Percentiles rank a stretch among this genome's conserved stretches.
Conservation (phyloP, 2,113 vertebrate species). For the Mus spicilegus region DNA sequence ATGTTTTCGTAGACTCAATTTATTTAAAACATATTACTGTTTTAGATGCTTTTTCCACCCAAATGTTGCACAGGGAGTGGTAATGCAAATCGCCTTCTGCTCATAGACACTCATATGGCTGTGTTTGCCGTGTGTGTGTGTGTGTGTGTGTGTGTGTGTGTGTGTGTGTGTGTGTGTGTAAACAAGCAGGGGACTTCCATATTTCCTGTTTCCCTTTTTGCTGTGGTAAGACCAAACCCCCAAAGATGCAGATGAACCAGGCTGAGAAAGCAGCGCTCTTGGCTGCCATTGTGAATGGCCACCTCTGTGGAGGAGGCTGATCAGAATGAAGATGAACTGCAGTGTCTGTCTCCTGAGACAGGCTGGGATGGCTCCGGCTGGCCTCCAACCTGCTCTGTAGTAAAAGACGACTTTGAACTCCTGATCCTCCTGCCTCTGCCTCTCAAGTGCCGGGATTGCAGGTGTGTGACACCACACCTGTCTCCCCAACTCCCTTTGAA, state of each 20-base stretch:
- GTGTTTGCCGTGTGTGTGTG: background rate
- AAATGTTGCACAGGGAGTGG: constrained; percentile 83
- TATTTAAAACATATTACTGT: constrained; percentile 87
- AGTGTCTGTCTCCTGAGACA: background rate
- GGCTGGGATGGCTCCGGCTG: background rate
- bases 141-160: too few relatives aligned
- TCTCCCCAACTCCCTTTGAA: background rate
- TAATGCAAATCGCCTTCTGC: constrained; percentile 84
- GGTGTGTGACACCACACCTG: background rate
- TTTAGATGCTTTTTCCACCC: constrained; percentile 85
- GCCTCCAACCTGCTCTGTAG: background rate
- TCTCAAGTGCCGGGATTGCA: background rate
- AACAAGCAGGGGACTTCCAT: constrained; percentile 84
- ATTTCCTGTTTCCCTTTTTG: constrained; percentile 84
- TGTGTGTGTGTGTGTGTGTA: too few relatives aligned
- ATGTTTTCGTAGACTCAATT: constrained; percentile 83
- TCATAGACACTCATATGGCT: background rate
- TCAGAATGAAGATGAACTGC: background rate
- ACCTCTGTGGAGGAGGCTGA: background rate
- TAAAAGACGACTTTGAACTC: background rate
- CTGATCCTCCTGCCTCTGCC: background rate
- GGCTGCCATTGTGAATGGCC: background rate
- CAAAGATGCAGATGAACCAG: constrained; percentile 81
- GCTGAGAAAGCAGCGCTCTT: background rate
- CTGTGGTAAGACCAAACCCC: constrained; percentile 89